A percentile compares a stretch with the other conserved stretches of the same genome.
Conservation (phyloP, 2,888 invertebrate genomes). For the Autographa pulchrina region DNA sequence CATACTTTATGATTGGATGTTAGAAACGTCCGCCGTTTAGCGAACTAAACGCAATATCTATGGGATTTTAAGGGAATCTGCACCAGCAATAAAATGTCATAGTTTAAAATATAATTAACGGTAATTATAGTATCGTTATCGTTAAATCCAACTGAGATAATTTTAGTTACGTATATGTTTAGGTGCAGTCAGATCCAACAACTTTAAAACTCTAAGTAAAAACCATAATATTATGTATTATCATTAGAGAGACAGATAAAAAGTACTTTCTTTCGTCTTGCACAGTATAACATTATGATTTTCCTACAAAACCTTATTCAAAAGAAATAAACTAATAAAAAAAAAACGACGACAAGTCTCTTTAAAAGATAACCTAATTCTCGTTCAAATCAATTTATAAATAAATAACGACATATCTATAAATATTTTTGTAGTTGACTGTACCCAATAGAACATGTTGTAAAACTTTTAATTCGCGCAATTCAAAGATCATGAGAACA, state of each 20-base stretch:
- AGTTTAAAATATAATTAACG: slow-evolving; percentile 40
- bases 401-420: too few species aligned
- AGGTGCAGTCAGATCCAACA: not conserved
- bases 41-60: slow-evolving; percentile 39
- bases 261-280: too few species aligned
- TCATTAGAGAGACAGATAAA: too few species aligned
- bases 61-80: slow-evolving; percentile 34
- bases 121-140: slow-evolving; percentile 35
- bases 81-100: slow-evolving; percentile 43
- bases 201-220: too few species aligned
- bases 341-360: too few species aligned
- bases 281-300: too few species aligned
- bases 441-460: not conserved
- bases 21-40: slow-evolving; percentile 56
- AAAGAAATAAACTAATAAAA: too few species aligned
- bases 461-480: not conserved
- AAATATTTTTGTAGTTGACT: not conserved
- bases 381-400: too few species aligned
- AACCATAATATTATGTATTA: too few species aligned
- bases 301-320: too few species aligned
- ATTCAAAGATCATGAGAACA: not conserved
- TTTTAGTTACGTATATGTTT: slow-evolving; percentile 23
- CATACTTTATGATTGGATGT: slow-evolving; percentile 52
- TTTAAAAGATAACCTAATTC: too few species aligned
- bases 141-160: slow-evolving; percentile 41